Conservation (phyloP, 2,113 vertebrate genomes). For the Saguinus imperator region DNA sequence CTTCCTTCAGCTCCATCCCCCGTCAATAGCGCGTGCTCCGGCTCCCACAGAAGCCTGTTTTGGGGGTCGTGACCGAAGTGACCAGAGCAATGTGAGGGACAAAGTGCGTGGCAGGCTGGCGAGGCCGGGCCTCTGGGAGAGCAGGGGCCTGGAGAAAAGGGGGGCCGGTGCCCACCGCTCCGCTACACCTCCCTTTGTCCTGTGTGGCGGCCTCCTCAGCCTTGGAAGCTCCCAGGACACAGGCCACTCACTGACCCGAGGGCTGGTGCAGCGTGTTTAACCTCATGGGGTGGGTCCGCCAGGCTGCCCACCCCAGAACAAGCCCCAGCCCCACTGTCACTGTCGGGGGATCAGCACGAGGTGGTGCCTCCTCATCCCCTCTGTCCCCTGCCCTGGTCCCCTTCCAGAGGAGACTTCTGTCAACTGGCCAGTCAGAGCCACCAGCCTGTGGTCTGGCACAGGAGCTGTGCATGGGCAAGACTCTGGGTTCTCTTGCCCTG, state of each 20-base stretch:
- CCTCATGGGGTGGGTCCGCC: background rate
- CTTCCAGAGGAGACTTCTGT: background rate
- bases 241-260: background rate
- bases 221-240: background rate
- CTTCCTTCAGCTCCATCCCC: background rate
- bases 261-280: background rate
- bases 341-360: background rate
- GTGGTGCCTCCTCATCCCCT: background rate
- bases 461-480: rapidly evolving
- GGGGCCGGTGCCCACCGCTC: too few species aligned
- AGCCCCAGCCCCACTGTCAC: background rate
- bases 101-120: background rate
- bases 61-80: background rate
- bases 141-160: background rate
- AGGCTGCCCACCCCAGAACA: background rate
- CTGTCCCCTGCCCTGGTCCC: background rate
- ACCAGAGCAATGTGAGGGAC: background rate
- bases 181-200: background rate
- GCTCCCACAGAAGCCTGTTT: background rate
- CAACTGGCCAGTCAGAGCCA: background rate
- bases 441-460: background rate
- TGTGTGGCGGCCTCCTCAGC: background rate
- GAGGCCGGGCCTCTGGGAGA: background rate
- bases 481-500: background rate
- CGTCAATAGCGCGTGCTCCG: rapidly evolving